Conservation (phyloP, 2,888 invertebrate genomes). For the Dioctria linearis region DNA sequence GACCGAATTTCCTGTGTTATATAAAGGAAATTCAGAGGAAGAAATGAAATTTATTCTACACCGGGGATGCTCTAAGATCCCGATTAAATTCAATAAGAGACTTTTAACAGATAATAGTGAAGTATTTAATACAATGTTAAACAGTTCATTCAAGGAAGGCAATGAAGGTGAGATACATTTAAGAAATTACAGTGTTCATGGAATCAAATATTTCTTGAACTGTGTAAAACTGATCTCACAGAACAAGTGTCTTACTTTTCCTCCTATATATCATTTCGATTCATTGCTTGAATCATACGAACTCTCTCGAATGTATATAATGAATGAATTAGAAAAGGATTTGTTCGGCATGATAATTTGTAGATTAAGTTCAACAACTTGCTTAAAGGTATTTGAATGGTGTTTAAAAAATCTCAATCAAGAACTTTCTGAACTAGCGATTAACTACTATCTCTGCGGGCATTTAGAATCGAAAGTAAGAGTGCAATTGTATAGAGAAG, state of each 20-base stretch:
- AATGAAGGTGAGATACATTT: conserved; percentile 69
- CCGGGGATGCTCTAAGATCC: conserved; percentile 61
- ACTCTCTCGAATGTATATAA: conserved; percentile 69
- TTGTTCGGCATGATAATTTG: conserved; percentile 65
- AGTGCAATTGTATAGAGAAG: conserved; percentile 67
- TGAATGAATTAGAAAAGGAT: conserved; percentile 66
- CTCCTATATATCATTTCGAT: conserved; percentile 64
- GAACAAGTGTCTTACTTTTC: conserved; percentile 61
- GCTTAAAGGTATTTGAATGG: conserved; percentile 68
- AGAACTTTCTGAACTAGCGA: conserved; percentile 68
- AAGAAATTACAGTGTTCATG: conserved; percentile 66
- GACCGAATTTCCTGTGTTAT: background rate
- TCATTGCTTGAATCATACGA: conserved; percentile 69
- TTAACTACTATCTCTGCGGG: conserved; percentile 69
- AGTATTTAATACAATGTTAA: conserved; percentile 70
- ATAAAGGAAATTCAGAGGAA: conserved; percentile 54
- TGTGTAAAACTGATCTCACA: conserved; percentile 65
- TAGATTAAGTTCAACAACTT: conserved; percentile 66
- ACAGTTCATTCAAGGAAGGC: conserved; percentile 69
- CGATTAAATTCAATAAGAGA: conserved; percentile 66
- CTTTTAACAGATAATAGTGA: conserved; percentile 68
- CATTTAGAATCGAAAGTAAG: conserved; percentile 65
- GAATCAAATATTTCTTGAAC: conserved; percentile 69
- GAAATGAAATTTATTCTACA: conserved; percentile 56
- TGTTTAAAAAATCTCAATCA: conserved; percentile 69